phyloP scores from a whole-genome alignment of 2,113 vertebrate genomes.

The Otocyon megalotis region DNA sequence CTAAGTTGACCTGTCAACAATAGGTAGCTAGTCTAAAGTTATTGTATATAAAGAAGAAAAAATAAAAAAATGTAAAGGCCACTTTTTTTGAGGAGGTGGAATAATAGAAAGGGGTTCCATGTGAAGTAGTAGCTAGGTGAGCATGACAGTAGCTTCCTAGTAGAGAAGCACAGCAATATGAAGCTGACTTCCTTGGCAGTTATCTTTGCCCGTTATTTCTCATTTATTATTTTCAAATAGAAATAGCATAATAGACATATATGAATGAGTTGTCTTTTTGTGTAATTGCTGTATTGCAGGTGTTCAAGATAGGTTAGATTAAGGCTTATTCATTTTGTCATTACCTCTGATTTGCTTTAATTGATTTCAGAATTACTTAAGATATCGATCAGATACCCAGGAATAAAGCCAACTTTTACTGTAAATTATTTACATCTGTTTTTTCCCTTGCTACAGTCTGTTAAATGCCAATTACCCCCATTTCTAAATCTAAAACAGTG shows the following conservation, averaged over 20 bases:
- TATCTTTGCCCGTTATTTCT: slow-evolving; percentile 1
- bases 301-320: slow-evolving; percentile 67
- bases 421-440: slow-evolving; percentile 72
- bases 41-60: neutral
- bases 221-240: slow-evolving; percentile 44
- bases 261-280: slow-evolving; percentile 60
- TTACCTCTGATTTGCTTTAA: slow-evolving; percentile 77
- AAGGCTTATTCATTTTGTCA: slow-evolving; percentile 72
- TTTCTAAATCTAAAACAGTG: slow-evolving; percentile 63
- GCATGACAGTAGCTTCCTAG: neutral
- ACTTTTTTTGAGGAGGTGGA: slow-evolving; percentile 2
- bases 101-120: neutral
- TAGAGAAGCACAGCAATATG: neutral
- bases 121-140: neutral
- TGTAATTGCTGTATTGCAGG: slow-evolving; percentile 66
- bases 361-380: slow-evolving; percentile 64
- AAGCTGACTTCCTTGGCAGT: neutral
- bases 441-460: neutral
- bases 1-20: slow-evolving; percentile 25
- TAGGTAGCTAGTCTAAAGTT: neutral
- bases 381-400: slow-evolving; percentile 51
- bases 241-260: neutral
- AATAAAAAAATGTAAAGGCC: neutral
- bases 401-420: slow-evolving; percentile 33
- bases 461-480: slow-evolving; percentile 69